Evolutionary conservation across 1,140 invertebrate genomes (phyloP), one percentile per base, ranked within the genome.

Genomic region (Caenorhabditis briggsae): DNA sequence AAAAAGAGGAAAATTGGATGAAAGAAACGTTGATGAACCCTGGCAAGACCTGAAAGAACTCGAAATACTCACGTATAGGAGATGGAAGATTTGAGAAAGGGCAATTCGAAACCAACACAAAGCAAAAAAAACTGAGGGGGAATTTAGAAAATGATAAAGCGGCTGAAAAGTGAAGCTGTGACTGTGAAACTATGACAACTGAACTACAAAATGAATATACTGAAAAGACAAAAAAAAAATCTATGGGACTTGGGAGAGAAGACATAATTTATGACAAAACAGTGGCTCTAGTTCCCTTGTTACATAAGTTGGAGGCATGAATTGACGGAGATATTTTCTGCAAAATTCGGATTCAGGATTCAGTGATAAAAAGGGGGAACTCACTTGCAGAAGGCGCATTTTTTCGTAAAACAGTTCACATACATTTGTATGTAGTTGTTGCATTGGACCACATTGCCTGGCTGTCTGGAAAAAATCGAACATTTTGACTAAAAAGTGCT

Each of bases 401-500:
- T 78, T 2, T 12, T 78, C 5, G 46, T 46, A n/a, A 78, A 78
- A 50, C 70, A 50, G 70, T 78, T 78, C 46, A 78, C 70, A 50
- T 78, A 78, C 14, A 33, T n/a, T 11, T 78, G 70, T 2, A 78
- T 78, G 70, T 78, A 78, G 46, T 78, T 78, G 46, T 78, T 78
- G 70, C 46, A 50, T 23, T 43, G 33, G 46, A n/a, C 70, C 3
- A 78, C 12, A 20, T 78, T 78, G 5, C 8, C 53, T 2, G 70
- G 70, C 8, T 11, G 11, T 20, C 70, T 78, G 70, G 33, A 33
- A 50, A 78, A 78, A 50, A 7, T 23, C 9, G 5, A 5, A 9
- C 16, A 58, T 2, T 58, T n/a, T 58, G 56, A 58, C 5, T 18
- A 53, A 33, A 33, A 33, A 33, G 3, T 18, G 50, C 16, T 53